Evolutionary conservation across 2,113 vertebrate species (phyloP).

Genomic region (Indicator maculatus): DNA sequence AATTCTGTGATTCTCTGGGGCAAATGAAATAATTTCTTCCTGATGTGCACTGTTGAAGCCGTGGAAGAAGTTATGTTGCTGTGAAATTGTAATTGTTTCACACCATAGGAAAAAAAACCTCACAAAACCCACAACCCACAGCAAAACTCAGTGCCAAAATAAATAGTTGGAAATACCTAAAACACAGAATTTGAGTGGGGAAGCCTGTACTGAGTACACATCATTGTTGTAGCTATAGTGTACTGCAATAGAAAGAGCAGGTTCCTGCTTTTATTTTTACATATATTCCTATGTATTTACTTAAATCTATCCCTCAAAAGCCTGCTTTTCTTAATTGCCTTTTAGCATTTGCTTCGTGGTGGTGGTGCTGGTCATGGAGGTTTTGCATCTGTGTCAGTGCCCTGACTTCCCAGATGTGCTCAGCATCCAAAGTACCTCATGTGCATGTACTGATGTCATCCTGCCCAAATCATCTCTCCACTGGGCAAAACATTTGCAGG

Average conservation of each 20-base stretch:
- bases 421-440: neutral
- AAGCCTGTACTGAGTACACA: neutral
- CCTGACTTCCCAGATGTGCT: neutral
- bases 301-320: neutral
- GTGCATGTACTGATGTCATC: neutral
- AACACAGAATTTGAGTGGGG: neutral
- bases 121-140: neutral
- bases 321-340: neutral
- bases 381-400: neutral
- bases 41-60: neutral
- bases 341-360: neutral
- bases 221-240: neutral
- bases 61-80: neutral
- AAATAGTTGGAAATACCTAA: neutral
- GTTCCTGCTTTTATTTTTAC: neutral
- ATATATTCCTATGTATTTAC: neutral
- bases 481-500: neutral
- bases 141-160: neutral
- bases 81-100: neutral
- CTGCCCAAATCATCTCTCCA: neutral
- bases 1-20: slow-evolving; percentile 9
- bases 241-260: neutral
- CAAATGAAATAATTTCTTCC: neutral
- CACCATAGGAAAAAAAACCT: neutral
- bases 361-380: neutral